Percentiles rank a stretch among this genome's conserved stretches.
These are phyloP conservation scores for Panthera uncia DNA, from an alignment of 2,113 vertebrate species.

Conservation along the genomic window DNA sequence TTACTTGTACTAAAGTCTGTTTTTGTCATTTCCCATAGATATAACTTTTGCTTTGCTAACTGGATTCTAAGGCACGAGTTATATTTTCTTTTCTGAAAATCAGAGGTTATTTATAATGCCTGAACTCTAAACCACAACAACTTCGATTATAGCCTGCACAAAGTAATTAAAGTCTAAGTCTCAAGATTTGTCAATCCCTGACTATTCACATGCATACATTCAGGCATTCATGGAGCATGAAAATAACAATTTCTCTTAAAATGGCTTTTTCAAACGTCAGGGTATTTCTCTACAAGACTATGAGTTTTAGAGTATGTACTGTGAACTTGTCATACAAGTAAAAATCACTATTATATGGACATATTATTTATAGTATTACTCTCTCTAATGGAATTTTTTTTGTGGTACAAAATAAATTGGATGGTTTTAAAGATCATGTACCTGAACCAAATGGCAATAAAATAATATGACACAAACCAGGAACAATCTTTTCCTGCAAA, in stretches of 20 bases:
- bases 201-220: neutral
- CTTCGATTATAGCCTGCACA: neutral
- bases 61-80: neutral
- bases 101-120: neutral
- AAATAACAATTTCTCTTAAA: neutral
- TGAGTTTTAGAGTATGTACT: neutral
- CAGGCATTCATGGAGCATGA: neutral
- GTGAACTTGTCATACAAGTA: neutral
- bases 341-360: neutral
- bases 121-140: neutral
- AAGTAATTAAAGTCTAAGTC: constrained; percentile 9
- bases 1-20: neutral
- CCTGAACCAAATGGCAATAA: neutral
- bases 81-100: neutral
- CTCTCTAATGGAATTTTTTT: neutral
- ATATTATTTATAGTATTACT: neutral
- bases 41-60: neutral
- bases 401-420: constrained; percentile 13
- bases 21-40: neutral
- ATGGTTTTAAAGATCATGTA: neutral
- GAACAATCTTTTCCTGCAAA: neutral
- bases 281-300: neutral
- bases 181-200: neutral
- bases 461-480: neutral
- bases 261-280: neutral